Evolutionary conservation across 2,888 invertebrate genomes (phyloP), one percentile per base, ranked within the genome.

Genomic region (Tetropium fuscum): DNA sequence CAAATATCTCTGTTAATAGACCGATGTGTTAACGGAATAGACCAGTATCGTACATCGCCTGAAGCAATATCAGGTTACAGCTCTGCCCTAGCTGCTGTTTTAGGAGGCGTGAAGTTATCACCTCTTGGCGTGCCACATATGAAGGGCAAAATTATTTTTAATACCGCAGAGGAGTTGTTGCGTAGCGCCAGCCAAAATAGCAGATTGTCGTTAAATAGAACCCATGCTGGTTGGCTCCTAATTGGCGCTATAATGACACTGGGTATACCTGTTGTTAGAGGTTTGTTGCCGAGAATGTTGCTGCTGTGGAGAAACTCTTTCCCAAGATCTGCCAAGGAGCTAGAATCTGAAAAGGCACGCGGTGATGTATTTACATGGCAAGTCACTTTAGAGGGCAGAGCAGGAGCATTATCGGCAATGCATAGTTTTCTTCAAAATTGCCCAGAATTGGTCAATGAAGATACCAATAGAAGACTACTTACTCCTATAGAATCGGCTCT

Each of bases 291-390:
- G 0, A 86, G 98, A 59, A 95, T 99, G 94, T 80, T 98, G 69
- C 83, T 98, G 8, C 83, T 99, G 2, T 99, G 98, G 99, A 89
- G 97, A 69, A 98, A 98, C 81, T 97, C 97, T 18, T 99, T 99
- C 81, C 98, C 99, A 0, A 87, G 98, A 44, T 97, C 97, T 0
- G 90, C 91, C 30, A 98, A 98, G 78, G 99, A 99, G 81, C 84
- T 99, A 10, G 98, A 98, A 79, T 95, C 97, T 0, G 99, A 99
- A 82, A 97, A 97, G 73, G 90, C 94, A 10, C 86, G 98, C 74
- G 93, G 97, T 4, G 98, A 99, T 83, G 94, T 97, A 0, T 98
- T 98, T 79, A 98, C 98, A n/a, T 98, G 98, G 98, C 95, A 96
- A 86, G 93, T 98, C 34, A 97, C 98, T 0, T 83, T 99, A 53